Evolutionary conservation across 2,797 vertebrate genomes (phyloP), one percentile per base, ranked within the genome.

Genomic region (Leucoraja ocellata): DNA sequence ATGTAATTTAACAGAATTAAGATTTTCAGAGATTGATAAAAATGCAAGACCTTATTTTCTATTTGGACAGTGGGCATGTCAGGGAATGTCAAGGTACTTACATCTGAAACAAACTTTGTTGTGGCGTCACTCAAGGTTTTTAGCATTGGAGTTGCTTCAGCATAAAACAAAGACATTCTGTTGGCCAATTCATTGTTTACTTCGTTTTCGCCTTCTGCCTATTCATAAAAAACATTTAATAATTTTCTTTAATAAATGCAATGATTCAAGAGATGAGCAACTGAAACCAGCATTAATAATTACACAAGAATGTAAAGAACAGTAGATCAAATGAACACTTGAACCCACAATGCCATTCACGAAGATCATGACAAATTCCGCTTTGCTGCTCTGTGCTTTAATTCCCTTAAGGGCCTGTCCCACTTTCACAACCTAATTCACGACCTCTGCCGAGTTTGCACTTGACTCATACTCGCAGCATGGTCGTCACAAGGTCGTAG

Each of bases 111-210:
- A 95, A 99, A 99, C 95, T 99, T 99, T 0, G 98, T 99, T 3
- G 98, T 99, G 95, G 98, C 97, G 73, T 99, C 99, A 81, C 99
- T 99, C 96, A 99, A 96, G 0, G 98, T 98, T 96, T 99, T 99
- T 95, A 99, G 96, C 98, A 99, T 99, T 65, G 99, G 99, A 0
- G 98, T 99, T 93, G 99, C 99, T 93, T 99, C 98, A 65, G 98
- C 99, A 0, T 99, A 99, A 97, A 99, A 99, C 94, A 99, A 96
- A 94, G 99, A 99, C 98, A 99, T 99, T 95, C 99, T 97, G 96
- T 99, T 99, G 95, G 99, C 99, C 97, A 99, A 95, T 94, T 99
- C 99, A 0, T 99, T 99, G 96, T 99, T 99, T 94, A 99, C 99
- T 97, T 99, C 99, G 90, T 99, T 99, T 97, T 99, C 99, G 93